Evolutionary conservation across 2,888 invertebrate species (phyloP).

Genomic region (Nudaria mundana): DNA sequence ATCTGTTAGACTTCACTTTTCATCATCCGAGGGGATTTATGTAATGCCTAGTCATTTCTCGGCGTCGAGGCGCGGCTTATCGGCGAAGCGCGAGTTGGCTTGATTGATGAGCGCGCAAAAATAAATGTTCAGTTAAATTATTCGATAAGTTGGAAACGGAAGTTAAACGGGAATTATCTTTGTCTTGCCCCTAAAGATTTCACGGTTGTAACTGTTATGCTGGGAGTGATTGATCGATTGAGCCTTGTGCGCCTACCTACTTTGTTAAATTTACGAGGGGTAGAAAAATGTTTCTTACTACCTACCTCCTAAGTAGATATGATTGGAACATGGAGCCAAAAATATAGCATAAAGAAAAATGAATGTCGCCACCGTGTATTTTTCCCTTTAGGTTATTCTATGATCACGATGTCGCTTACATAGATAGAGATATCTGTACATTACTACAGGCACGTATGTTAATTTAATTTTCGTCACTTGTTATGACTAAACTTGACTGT

Average conservation of each 20-base stretch:
- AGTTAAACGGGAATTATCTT: conserved; percentile 83
- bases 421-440: too few species aligned
- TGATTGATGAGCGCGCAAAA: conserved; percentile 83
- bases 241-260: conserved; percentile 28
- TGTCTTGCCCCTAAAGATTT: conserved; percentile 79
- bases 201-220: conserved; percentile 76
- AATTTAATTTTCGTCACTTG: too few species aligned
- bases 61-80: conserved; percentile 80
- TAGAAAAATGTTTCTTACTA: conserved; percentile 15
- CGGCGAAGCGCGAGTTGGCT: conserved; percentile 76
- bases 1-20: conserved; percentile 83
- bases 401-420: too few species aligned
- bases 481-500: conserved; percentile 52
- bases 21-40: conserved; percentile 83
- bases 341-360: too few species aligned
- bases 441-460: too few species aligned
- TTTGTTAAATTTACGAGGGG: conserved; percentile 24
- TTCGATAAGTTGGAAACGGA: conserved; percentile 83
- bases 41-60: conserved; percentile 83
- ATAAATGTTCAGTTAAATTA: conserved; percentile 83
- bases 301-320: conserved; percentile 1
- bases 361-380: too few species aligned
- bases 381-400: too few species aligned
- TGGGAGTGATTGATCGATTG: conserved; percentile 74
- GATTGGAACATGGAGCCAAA: too few species aligned